Conservation (phyloP, 2,888 invertebrate species). For the Julus scandinavius region DNA sequence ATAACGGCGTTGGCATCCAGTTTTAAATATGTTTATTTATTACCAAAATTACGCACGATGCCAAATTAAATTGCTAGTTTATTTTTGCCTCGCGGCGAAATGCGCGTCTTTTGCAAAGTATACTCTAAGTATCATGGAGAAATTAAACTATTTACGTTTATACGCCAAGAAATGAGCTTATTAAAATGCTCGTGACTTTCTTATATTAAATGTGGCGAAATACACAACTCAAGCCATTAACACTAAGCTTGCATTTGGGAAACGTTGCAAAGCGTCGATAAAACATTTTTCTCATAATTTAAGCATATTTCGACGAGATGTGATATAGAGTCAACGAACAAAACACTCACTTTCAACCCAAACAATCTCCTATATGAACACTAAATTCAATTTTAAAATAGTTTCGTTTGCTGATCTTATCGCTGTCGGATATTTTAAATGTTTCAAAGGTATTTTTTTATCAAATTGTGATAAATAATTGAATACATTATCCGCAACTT, state of each 20-base stretch:
- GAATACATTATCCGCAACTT: too few relatives aligned
- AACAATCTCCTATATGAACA: too few relatives aligned
- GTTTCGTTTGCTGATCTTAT: too few relatives aligned
- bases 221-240: not conserved
- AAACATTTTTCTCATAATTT: not conserved
- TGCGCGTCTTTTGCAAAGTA: not conserved
- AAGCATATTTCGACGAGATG: not conserved
- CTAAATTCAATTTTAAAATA: too few relatives aligned
- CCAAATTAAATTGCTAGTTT: slow-evolving; percentile 24
- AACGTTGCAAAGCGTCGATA: not conserved
- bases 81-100: not conserved
- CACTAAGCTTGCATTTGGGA: slow-evolving; percentile 22
- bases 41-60: slow-evolving; percentile 8
- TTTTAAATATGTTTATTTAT: slow-evolving; percentile 42
- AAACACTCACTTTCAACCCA: too few relatives aligned
- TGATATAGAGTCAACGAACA: too few relatives aligned
- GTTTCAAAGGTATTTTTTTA: too few relatives aligned
- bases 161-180: slow-evolving; percentile 14
- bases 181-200: not conserved
- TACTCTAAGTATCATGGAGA: not conserved
- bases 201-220: slow-evolving; percentile 25
- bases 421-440: too few relatives aligned
- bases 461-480: too few relatives aligned
- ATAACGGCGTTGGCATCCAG: not conserved
- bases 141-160: slow-evolving; percentile 38